phyloP scores from a whole-genome alignment of 1,140 invertebrate species.

The Calephelis nemesis region DNA sequence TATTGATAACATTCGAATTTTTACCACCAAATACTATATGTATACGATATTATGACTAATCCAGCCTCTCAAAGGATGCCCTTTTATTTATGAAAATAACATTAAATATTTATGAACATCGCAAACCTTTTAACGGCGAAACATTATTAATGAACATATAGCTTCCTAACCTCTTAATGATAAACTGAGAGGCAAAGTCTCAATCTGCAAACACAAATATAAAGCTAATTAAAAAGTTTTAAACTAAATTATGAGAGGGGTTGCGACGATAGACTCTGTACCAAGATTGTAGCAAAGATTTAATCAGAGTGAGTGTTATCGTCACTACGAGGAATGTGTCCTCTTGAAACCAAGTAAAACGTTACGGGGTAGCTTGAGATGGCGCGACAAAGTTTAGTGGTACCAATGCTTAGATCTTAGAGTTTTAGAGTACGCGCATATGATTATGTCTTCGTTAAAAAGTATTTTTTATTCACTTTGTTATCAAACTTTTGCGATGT shows the following conservation, averaged over 20 bases:
- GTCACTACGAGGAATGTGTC: conserved; percentile 45
- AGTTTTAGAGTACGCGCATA: background rate
- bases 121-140: conserved; percentile 10
- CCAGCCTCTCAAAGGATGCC: conserved; percentile 2
- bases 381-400: conserved; percentile 60
- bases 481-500: no score
- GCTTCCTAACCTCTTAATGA: conserved; percentile 67
- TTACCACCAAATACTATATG: no score
- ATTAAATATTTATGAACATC: conserved; percentile 18
- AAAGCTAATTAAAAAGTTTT: conserved; percentile 79
- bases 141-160: conserved; percentile 54
- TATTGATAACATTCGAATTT: no score
- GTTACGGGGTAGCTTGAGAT: conserved; percentile 25
- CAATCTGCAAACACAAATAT: conserved; percentile 79
- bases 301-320: conserved; percentile 63
- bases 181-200: conserved; percentile 69
- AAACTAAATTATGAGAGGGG: conserved; percentile 79
- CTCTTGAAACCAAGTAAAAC: conserved; percentile 29
- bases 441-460: no score
- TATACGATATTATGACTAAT: conserved; percentile 18
- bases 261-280: conserved; percentile 64
- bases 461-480: no score
- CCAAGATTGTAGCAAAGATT: conserved; percentile 72
- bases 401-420: conserved; percentile 38
- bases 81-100: conserved; percentile 16